These are phyloP conservation scores for Lasioglossum zephyrum DNA, from an alignment of 2,888 invertebrate genomes.

Conservation along the genomic window DNA sequence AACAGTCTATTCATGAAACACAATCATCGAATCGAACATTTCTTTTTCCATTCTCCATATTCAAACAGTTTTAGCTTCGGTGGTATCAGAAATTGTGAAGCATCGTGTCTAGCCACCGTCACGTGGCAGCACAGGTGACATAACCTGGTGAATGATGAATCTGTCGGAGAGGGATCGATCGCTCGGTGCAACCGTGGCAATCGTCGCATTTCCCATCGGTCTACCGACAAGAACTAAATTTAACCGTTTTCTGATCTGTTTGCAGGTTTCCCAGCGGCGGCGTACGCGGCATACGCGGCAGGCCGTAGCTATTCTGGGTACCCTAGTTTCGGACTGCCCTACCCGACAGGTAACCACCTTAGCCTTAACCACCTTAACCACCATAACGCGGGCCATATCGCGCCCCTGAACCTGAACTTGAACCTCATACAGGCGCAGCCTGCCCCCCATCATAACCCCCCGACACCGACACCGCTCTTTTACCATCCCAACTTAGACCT, in stretches of 20 bases:
- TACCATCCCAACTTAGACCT: slow-evolving; percentile 84
- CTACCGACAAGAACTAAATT: neutral
- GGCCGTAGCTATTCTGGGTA: slow-evolving; percentile 98
- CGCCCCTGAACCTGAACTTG: slow-evolving; percentile 85
- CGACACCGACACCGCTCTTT: slow-evolving; percentile 87
- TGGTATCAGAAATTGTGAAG: neutral
- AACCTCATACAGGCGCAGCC: slow-evolving; percentile 84
- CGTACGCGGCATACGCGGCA: slow-evolving; percentile 98
- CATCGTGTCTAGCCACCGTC: neutral
- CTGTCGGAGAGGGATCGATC: neutral
- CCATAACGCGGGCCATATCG: slow-evolving; percentile 84
- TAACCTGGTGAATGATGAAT: neutral
- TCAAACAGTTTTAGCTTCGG: neutral
- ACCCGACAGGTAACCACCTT: slow-evolving; percentile 97
- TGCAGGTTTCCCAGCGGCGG: slow-evolving; percentile 97
- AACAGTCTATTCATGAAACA: neutral
- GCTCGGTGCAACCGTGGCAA: neutral
- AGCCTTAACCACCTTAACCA: slow-evolving; percentile 90
- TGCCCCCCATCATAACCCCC: slow-evolving; percentile 87
- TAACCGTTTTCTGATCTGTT: slow-evolving; percentile 72
- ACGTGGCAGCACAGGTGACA: neutral
- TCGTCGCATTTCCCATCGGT: neutral
- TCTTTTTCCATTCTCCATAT: neutral
- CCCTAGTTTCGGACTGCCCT: slow-evolving; percentile 99
- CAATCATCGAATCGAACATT: neutral